These are phyloP conservation scores for Atta cephalotes DNA, from an alignment of 1,140 invertebrate species.

Conservation along the genomic window DNA sequence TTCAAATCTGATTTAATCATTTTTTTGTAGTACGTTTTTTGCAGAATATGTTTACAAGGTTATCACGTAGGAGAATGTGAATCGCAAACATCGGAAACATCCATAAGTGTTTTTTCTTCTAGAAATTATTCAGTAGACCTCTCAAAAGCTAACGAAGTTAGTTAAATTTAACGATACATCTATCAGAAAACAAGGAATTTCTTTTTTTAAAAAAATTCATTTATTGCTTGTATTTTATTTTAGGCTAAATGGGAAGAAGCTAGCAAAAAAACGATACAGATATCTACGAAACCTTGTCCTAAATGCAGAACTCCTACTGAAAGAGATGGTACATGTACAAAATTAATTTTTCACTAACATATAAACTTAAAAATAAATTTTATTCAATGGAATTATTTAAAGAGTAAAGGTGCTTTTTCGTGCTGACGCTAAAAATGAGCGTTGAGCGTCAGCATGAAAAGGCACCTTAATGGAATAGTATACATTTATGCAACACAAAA, in stretches of 20 bases:
- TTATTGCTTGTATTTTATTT: conserved; percentile 64
- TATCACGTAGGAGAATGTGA: conserved; percentile 93
- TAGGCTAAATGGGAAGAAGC: conserved; percentile 93
- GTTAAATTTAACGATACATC: conserved; percentile 56
- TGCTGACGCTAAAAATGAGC: no score
- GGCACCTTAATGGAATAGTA: not conserved
- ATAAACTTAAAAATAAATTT: not conserved
- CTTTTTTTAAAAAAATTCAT: not conserved
- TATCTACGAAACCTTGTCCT: conserved; percentile 95
- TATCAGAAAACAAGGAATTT: not conserved
- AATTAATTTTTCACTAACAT: not conserved
- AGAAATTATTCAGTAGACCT: conserved; percentile 89
- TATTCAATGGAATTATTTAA: not conserved
- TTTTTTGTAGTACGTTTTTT: conserved; percentile 91
- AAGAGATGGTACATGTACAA: conserved; percentile 89
- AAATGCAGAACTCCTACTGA: conserved; percentile 95
- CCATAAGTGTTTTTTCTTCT: conserved; percentile 77
- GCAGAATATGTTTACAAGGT: conserved; percentile 92
- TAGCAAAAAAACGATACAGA: conserved; percentile 91
- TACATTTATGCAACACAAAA: not conserved
- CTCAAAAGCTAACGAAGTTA: conserved; percentile 86
- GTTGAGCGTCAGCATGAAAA: no score
- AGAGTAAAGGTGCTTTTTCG: not conserved
- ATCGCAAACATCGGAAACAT: conserved; percentile 77
- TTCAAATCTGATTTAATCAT: not conserved